Percentiles rank a stretch among this genome's conserved stretches.
Evolutionary conservation across 1,140 invertebrate species (phyloP).

Genomic region (Dinoponera quadriceps): DNA sequence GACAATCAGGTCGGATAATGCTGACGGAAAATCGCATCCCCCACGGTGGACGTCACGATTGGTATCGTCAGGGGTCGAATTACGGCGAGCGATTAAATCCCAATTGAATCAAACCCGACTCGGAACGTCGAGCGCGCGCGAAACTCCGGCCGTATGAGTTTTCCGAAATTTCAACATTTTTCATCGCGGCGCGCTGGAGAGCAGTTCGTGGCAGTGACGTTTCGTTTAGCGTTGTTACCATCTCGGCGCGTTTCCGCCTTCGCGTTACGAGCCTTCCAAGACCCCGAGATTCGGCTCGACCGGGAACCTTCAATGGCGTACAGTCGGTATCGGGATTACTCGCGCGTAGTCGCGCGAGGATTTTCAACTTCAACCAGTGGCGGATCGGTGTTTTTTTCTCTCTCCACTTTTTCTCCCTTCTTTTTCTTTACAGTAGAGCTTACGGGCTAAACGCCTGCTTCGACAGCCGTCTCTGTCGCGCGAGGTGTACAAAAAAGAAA

Average conservation of each 20-base stretch:
- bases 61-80: conserved; percentile 1
- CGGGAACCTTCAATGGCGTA: conserved; percentile 36
- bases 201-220: conserved; percentile 10
- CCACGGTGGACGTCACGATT: conserved; percentile 3
- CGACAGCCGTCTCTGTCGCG: conserved; percentile 34
- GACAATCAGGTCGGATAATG: conserved; percentile 15
- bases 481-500: conserved; percentile 49
- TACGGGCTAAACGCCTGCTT: conserved; percentile 39
- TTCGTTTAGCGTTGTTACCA: conserved; percentile 18
- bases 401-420: neutral
- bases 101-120: conserved; percentile 7
- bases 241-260: conserved; percentile 29
- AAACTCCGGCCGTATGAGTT: no score
- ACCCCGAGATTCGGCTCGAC: conserved; percentile 15
- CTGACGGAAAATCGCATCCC: conserved; percentile 15
- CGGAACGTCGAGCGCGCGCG: neutral
- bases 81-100: neutral
- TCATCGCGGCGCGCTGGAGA: neutral
- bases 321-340: conserved; percentile 34
- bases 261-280: conserved; percentile 6
- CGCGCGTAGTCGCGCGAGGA: conserved; percentile 41
- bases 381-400: conserved; percentile 30
- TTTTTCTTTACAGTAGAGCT: conserved; percentile 45
- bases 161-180: no score
- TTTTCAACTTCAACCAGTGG: conserved; percentile 43